phyloP scores from a whole-genome alignment of 1,140 invertebrate genomes.

The Magallana ariakensis region DNA sequence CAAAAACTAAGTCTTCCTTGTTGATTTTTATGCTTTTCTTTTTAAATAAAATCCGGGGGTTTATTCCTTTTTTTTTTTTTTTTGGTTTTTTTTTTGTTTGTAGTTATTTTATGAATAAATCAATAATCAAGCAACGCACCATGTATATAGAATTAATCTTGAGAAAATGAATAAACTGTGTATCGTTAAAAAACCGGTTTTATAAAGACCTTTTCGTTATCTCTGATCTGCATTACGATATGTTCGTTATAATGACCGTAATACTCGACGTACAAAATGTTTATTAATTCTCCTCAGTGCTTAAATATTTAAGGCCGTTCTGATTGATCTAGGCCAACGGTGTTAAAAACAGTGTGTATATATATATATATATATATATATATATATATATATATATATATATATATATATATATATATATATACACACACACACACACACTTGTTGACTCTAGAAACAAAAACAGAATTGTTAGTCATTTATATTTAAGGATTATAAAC shows the following conservation, averaged over 20 bases:
- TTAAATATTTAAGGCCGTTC: not conserved
- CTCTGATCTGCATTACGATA: not conserved
- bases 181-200: constrained; percentile 13
- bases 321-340: not conserved
- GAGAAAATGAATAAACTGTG: not conserved
- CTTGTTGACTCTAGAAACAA: not conserved
- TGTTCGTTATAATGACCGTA: no score
- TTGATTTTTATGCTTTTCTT: no score
- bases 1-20: not conserved
- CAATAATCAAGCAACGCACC: not conserved
- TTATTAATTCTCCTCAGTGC: not conserved
- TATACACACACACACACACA: no score
- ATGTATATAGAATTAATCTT: not conserved
- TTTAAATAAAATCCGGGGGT: not conserved
- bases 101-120: not conserved
- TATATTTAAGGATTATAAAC: not conserved
- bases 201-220: not conserved
- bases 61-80: not conserved
- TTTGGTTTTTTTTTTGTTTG: no score
- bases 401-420: no score
- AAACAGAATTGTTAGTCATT: not conserved
- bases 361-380: no score
- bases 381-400: no score
- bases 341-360: not conserved
- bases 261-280: not conserved